phyloP scores from a whole-genome alignment of 2,888 invertebrate genomes.

The Diplolepis rosae region DNA sequence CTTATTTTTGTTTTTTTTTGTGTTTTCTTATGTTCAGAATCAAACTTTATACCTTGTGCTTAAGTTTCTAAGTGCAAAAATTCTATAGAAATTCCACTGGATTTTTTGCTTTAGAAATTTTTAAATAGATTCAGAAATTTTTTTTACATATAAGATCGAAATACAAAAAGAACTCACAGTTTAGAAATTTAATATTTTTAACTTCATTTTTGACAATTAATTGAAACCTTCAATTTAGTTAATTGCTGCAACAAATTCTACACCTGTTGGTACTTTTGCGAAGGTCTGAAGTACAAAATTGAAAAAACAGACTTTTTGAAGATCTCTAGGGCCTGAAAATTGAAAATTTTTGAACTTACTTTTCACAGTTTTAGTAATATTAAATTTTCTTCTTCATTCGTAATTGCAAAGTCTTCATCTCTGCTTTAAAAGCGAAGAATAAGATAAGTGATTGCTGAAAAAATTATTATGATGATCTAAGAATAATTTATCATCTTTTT shows the following conservation, averaged over 20 bases:
- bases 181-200: neutral
- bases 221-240: too few species aligned
- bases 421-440: neutral
- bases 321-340: neutral
- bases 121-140: neutral
- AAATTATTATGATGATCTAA: neutral
- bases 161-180: neutral
- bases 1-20: too few species aligned
- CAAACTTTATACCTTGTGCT: too few species aligned
- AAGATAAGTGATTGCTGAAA: neutral
- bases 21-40: too few species aligned
- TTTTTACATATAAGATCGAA: neutral
- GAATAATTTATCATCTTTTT: too few species aligned
- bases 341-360: neutral
- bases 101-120: neutral
- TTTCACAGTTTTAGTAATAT: neutral
- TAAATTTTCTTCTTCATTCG: neutral
- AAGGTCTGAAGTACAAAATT: constrained; percentile 5
- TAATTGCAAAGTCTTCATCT: neutral
- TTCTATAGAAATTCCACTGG: too few species aligned
- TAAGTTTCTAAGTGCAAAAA: too few species aligned
- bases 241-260: neutral
- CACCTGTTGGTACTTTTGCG: neutral
- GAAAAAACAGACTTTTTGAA: neutral
- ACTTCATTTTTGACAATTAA: too few species aligned